Evolutionary conservation across 2,797 vertebrate species (phyloP), one percentile per base, ranked within the genome.

Genomic region (Chromis chromis): DNA sequence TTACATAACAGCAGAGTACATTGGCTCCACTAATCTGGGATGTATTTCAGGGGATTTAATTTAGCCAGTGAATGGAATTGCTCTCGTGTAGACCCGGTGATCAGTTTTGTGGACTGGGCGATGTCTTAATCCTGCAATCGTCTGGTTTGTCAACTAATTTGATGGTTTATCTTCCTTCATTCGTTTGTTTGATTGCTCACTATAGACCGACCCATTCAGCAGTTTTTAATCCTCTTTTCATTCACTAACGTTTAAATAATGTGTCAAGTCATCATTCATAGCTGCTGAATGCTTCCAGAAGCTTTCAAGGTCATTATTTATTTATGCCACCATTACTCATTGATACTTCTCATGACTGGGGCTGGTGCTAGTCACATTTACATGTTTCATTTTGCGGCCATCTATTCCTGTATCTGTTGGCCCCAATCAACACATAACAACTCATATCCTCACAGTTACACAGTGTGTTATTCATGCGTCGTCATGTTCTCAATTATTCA

Each of bases 41-140:
- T 88, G 78, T 82, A 75, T 91, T 93, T 93, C 85, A 91, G 76
- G 78, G 91, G 88, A 88, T 93, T 92, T 87, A 53, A 84, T 85
- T 90, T 86, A 85, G 86, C 80, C 73, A 78, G 71, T 89, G 84
- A 79, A 87, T 65, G 79, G 81, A 86, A 75, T 88, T 72, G 50
- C 22, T 75, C 81, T 82, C 6, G 42, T 64, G 63, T 55, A 62
- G 77, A 81, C 65, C 11, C n/a, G 21, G 74, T 60, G 73, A 89
- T 88, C 84, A 67, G 71, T 78, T 80, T 42, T 76, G 70, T 53
- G 31, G 78, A 68, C 79, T 58, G 56, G 25, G 19, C 44, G 66
- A 59, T 50, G 67, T 67, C 63, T 62, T 71, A 76, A 82, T 79
- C 81, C 71, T 10, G 4, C n/a, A 6, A 74, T 81, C 52, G 66